Evolutionary conservation across 2,888 invertebrate species (phyloP), one percentile per base, ranked within the genome.

Genomic region (Sinodicranocentrus sp.): DNA sequence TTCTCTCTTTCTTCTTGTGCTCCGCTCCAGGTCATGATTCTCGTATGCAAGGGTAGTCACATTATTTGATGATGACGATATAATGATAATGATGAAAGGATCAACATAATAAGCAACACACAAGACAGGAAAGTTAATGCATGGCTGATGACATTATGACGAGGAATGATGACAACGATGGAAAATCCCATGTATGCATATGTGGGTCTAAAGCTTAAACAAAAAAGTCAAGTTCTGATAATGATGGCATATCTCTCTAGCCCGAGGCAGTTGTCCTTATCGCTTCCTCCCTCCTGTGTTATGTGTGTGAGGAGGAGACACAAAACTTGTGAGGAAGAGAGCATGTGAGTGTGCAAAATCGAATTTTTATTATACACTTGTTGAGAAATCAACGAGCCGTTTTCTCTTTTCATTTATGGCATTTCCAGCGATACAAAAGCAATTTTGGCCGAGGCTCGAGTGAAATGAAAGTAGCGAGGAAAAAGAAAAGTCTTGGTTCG

Each of bases 21-120:
- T 63, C 15, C 28, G 67, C 80, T 72, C 19, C 54, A 65, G 80
- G 80, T 19, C 67, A 72, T 73, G 80, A 80, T 80, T 80, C 67
- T 54, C 28, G 48, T 28, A 82, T 82, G 82, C 59, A 65, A 72
- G 48, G 57, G 23, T 73, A 68, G 67, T 26, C 75, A 28, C 68
- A 82, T 82, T 80, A 80, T 79, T 57, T 68, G 54, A 48, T 70
- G 52, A 70, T 54, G 54, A 71, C 44, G 65, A 43, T 61, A 61
- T 65, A 65, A 65, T 65, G 65, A 43, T 39, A 43, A 19, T 44
- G 68, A 44, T 68, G 48, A 68, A 52, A 65, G 65, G 39, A 65
- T 65, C 65, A 21, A 65, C 28, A 43, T 43, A 65, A 65, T 65
- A 65, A 65, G 54, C 23, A 5, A n/a, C 19, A 48, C 48, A 28